phyloP scores from a whole-genome alignment of 2,797 vertebrate genomes.

The Myiotriccus ornatus region DNA sequence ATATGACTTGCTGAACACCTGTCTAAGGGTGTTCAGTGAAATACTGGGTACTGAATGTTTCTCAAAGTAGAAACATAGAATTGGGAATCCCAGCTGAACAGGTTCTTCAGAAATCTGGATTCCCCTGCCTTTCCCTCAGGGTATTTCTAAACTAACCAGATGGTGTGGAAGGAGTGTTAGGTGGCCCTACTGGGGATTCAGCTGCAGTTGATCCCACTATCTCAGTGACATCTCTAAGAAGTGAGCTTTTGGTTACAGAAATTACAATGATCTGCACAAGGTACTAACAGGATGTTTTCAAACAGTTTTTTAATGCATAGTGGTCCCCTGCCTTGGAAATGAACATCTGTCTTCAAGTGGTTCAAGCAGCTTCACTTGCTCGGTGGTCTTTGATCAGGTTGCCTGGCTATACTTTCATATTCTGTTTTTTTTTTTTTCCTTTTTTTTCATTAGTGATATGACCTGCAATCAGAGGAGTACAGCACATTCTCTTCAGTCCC shows the following conservation, averaged over 20 bases:
- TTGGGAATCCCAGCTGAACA: not conserved
- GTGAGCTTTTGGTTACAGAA: not conserved
- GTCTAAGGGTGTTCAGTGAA: not conserved
- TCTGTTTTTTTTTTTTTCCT: not conserved
- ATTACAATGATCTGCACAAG: not conserved
- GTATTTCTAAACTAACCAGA: not conserved
- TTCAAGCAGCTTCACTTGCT: not conserved
- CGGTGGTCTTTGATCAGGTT: not conserved
- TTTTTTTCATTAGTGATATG: slow-evolving; percentile 80
- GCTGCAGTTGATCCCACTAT: not conserved
- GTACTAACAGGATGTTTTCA: not conserved
- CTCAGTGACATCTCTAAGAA: not conserved
- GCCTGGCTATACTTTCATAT: not conserved
- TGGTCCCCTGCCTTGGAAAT: not conserved
- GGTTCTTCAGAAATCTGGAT: not conserved
- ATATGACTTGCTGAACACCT: not conserved
- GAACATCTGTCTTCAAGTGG: not conserved
- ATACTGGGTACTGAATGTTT: not conserved
- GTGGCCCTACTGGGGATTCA: not conserved
- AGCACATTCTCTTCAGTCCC: slow-evolving; percentile 80
- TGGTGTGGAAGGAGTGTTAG: not conserved
- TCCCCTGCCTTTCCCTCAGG: not conserved
- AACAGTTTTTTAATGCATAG: not conserved
- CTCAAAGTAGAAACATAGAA: not conserved
- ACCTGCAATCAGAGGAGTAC: slow-evolving; percentile 85